Evolutionary conservation across 2,113 vertebrate species (phyloP).

Genomic region (Tetrax tetrax): DNA sequence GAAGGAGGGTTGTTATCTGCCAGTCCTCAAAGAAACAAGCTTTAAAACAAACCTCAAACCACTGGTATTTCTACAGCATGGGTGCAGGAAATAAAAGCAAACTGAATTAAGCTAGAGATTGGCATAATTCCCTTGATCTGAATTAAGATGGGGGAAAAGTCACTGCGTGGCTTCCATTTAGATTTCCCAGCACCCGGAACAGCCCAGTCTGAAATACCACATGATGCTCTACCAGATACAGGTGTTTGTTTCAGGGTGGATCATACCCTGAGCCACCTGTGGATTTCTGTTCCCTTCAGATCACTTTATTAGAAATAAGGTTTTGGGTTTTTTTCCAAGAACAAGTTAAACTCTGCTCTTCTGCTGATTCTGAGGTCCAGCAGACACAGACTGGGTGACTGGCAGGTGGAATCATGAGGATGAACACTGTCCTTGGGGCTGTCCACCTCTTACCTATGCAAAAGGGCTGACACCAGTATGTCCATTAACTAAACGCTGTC

Average conservation of each 20-base stretch:
- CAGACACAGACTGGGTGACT: background rate
- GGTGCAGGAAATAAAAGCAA: background rate
- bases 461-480: accelerated
- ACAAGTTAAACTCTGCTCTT: background rate
- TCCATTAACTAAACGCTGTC: background rate
- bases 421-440: background rate
- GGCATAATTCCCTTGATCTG: background rate
- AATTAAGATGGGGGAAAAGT: background rate
- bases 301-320: background rate
- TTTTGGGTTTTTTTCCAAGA: accelerated
- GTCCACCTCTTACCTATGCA: too few species aligned
- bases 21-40: background rate
- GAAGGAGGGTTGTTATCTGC: background rate
- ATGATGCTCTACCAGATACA: background rate
- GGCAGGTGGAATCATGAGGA: background rate
- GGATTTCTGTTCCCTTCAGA: conserved; percentile 17
- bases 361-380: background rate
- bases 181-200: background rate
- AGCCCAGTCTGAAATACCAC: background rate
- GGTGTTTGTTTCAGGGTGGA: background rate
- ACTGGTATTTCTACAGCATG: background rate
- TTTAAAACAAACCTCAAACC: background rate
- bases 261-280: background rate
- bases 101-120: background rate
- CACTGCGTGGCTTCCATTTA: background rate